Evolutionary conservation across 2,113 vertebrate species (phyloP).

Genomic region (Stomatorhinus ivindoensis): DNA sequence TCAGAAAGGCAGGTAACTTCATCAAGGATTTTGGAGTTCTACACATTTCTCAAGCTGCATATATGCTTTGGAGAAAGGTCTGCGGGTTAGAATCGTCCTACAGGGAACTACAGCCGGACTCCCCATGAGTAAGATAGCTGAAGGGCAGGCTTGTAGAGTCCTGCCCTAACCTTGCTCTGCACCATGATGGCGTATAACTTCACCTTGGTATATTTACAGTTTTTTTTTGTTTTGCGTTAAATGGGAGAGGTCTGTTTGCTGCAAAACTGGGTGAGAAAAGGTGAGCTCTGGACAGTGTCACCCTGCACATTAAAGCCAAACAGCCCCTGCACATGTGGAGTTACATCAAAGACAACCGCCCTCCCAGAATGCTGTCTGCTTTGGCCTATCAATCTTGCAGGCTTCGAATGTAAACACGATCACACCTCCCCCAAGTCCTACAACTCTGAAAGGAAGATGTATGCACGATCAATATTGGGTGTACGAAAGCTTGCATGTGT

Average conservation of each 20-base stretch:
- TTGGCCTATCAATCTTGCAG: background rate
- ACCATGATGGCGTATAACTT: background rate
- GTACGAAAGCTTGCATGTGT: background rate
- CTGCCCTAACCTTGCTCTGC: background rate
- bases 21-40: background rate
- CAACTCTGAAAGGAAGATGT: background rate
- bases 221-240: background rate
- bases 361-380: background rate
- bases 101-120: background rate
- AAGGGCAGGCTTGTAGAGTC: background rate
- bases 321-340: too few relatives aligned
- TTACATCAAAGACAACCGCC: background rate
- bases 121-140: background rate
- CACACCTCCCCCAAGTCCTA: background rate
- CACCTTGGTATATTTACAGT: slow-evolving; percentile 1
- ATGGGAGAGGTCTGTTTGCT: background rate
- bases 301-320: background rate
- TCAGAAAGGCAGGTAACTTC: background rate
- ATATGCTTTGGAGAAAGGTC: background rate
- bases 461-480: background rate
- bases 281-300: background rate
- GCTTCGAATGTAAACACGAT: background rate
- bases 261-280: background rate
- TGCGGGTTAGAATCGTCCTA: background rate
- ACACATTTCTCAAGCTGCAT: background rate